phyloP scores from a whole-genome alignment of 2,888 invertebrate genomes.

The Aphrophora alni region DNA sequence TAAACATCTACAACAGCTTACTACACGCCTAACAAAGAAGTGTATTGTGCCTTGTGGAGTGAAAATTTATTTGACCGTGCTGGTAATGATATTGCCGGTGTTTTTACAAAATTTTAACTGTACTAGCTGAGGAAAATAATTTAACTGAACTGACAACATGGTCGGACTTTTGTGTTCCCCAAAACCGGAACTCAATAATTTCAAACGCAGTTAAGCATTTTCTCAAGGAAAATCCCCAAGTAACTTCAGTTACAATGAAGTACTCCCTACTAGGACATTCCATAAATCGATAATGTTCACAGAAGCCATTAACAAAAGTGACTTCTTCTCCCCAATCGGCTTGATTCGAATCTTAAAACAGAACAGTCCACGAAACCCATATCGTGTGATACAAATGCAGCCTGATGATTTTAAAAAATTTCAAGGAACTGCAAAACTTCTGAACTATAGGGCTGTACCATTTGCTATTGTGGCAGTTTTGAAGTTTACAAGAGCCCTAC shows the following conservation, averaged over 20 bases:
- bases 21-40: conserved; percentile 22
- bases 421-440: conserved; percentile 25
- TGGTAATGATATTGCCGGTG: conserved; percentile 34
- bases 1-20: conserved; percentile 36
- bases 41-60: conserved; percentile 31
- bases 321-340: conserved; percentile 31
- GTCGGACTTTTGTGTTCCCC: conserved; percentile 28
- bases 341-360: conserved; percentile 24
- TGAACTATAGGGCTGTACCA: conserved; percentile 30
- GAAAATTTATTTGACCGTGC: conserved; percentile 21
- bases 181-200: conserved; percentile 25
- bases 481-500: conserved; percentile 26
- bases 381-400: conserved; percentile 28
- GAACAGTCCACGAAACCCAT: conserved; percentile 19
- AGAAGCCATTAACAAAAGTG: conserved; percentile 24
- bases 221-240: conserved; percentile 11
- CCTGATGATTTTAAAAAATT: conserved; percentile 30
- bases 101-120: conserved; percentile 23
- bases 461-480: conserved; percentile 17
- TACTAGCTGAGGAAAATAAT: conserved; percentile 27
- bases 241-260: conserved; percentile 24
- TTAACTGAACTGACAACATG: conserved; percentile 20
- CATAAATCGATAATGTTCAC: conserved; percentile 24
- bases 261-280: conserved; percentile 29
- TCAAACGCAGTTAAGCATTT: conserved; percentile 31